Conservation (phyloP, 2,797 vertebrate species). For the Rhyacichthys aspro region DNA sequence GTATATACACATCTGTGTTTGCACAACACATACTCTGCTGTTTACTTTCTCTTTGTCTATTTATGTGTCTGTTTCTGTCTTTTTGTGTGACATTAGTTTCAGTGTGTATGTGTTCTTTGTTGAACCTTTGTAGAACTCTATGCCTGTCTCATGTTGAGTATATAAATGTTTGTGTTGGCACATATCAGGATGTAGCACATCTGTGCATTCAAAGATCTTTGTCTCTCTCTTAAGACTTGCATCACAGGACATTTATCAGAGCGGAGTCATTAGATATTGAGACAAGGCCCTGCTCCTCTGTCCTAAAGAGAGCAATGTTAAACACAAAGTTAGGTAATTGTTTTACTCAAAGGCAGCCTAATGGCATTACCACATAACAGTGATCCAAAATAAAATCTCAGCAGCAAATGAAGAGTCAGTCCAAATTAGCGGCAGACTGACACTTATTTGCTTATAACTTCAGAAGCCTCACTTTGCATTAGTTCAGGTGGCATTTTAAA, state of each 20-base stretch:
- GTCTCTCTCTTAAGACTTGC: slow-evolving; percentile 59
- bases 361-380: background rate
- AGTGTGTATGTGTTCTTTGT: slow-evolving; percentile 3
- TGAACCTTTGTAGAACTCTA: too few species aligned
- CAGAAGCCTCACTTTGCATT: background rate
- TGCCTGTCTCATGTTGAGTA: too few species aligned
- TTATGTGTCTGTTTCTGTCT: slow-evolving; percentile 14
- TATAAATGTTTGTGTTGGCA: background rate
- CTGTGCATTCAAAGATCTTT: slow-evolving; percentile 41
- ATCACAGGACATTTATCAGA: slow-evolving; percentile 68
- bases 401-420: background rate
- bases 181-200: background rate
- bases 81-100: slow-evolving; percentile 9
- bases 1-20: slow-evolving; percentile 52
- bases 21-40: slow-evolving; percentile 35
- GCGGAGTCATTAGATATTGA: slow-evolving; percentile 70
- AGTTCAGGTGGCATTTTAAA: slow-evolving; percentile 1
- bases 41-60: slow-evolving; percentile 51
- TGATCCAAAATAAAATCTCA: slow-evolving; percentile 14
- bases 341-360: slow-evolving; percentile 13
- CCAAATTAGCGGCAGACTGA: slow-evolving; percentile 5
- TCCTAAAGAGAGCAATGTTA: slow-evolving; percentile 40
- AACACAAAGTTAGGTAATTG: slow-evolving; percentile 12
- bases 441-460: slow-evolving; percentile 6
- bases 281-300: slow-evolving; percentile 37